Evolutionary conservation across 2,113 vertebrate species (phyloP).

Genomic region (Gasterosteus aculeatus): DNA sequence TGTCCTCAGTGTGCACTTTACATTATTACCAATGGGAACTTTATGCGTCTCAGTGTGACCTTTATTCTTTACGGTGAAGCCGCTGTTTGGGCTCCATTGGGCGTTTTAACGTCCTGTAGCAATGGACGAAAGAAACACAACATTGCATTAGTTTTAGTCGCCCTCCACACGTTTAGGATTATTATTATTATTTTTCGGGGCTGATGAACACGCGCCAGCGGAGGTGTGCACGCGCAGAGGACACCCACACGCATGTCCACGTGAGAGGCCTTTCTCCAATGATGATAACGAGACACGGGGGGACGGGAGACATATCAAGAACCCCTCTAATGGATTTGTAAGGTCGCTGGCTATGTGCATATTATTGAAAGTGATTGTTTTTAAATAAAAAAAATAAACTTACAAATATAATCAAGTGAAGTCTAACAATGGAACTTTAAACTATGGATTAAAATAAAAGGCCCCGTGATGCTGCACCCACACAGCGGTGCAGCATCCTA

Average conservation of each 20-base stretch:
- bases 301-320: not conserved
- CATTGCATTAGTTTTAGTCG: not conserved
- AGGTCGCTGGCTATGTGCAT: not conserved
- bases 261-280: slow-evolving; percentile 48
- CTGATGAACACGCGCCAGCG: slow-evolving; percentile 5
- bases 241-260: slow-evolving; percentile 62
- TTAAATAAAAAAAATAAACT: too few species aligned
- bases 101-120: not conserved
- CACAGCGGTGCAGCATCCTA: slow-evolving; percentile 58
- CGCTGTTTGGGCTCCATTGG: not conserved
- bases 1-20: not conserved
- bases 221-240: slow-evolving; percentile 45
- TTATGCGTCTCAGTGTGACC: not conserved
- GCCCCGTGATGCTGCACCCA: slow-evolving; percentile 60
- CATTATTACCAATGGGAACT: not conserved
- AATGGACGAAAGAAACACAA: not conserved
- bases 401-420: not conserved
- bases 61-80: not conserved
- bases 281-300: slow-evolving; percentile 13
- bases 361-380: not conserved
- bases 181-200: slow-evolving; percentile 28
- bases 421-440: slow-evolving; percentile 7
- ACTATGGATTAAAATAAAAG: slow-evolving; percentile 1
- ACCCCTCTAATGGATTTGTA: not conserved
- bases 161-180: slow-evolving; percentile 9